These are phyloP conservation scores for Struthio camelus DNA, from an alignment of 2,113 vertebrate genomes.

Conservation along the genomic window DNA sequence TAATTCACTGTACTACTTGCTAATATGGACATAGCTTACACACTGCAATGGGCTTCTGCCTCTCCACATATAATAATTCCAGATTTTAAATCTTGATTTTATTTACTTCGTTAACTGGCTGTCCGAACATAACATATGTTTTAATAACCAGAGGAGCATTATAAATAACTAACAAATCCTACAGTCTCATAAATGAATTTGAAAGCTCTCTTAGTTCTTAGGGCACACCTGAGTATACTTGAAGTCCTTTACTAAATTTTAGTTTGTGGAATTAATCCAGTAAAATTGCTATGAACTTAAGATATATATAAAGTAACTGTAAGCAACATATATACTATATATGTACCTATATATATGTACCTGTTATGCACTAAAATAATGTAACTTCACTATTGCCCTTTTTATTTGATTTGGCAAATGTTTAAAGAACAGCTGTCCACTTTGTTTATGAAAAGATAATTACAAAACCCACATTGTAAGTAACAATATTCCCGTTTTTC, in stretches of 20 bases:
- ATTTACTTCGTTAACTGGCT: background rate
- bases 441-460: background rate
- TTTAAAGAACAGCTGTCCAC: background rate
- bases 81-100: background rate
- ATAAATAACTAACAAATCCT: background rate
- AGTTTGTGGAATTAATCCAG: background rate
- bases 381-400: background rate
- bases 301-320: background rate
- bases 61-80: fast-evolving
- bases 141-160: background rate
- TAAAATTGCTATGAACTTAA: background rate
- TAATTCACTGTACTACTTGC: background rate
- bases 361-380: background rate
- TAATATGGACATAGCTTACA: background rate
- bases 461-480: background rate
- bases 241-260: background rate
- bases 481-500: background rate
- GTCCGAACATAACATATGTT: background rate
- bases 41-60: background rate
- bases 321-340: background rate
- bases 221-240: background rate
- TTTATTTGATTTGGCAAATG: background rate
- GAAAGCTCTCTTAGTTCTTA: background rate
- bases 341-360: background rate
- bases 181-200: background rate